phyloP scores from a whole-genome alignment of 2,888 invertebrate species.

The Nomada ferruginata region DNA sequence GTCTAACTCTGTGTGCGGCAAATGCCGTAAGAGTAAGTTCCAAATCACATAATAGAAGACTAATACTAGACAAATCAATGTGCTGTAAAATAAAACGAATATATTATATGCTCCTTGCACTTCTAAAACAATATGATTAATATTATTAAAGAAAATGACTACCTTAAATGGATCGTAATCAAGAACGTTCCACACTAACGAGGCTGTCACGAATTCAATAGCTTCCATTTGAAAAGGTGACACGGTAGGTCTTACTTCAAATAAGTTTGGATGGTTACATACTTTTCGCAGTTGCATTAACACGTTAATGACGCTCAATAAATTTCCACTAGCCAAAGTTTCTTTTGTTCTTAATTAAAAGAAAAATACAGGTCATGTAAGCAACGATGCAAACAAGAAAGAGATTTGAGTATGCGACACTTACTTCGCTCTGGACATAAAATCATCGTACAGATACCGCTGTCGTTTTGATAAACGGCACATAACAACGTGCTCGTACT shows the following conservation, averaged over 20 bases:
- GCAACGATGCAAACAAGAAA: slow-evolving; percentile 4
- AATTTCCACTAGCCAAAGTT: slow-evolving; percentile 96
- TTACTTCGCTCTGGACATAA: slow-evolving; percentile 98
- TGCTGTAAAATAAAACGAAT: slow-evolving; percentile 85
- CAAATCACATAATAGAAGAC: slow-evolving; percentile 88
- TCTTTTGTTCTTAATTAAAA: slow-evolving; percentile 91
- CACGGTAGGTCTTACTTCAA: slow-evolving; percentile 97
- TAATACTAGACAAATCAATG: slow-evolving; percentile 88
- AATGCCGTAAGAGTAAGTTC: slow-evolving; percentile 91
- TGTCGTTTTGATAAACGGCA: slow-evolving; percentile 98
- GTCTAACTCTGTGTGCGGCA: slow-evolving; percentile 92
- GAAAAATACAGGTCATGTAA: slow-evolving; percentile 3
- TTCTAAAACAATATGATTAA: no score
- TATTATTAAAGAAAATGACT: slow-evolving; percentile 41
- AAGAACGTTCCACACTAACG: slow-evolving; percentile 89
- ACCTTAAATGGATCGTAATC: slow-evolving; percentile 92
- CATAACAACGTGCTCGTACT: slow-evolving; percentile 97
- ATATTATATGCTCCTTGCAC: not conserved
- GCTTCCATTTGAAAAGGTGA: slow-evolving; percentile 96
- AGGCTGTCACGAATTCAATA: slow-evolving; percentile 89
- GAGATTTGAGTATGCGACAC: slow-evolving; percentile 76
- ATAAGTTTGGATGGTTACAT: slow-evolving; percentile 99
- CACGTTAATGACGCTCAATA: slow-evolving; percentile 97
- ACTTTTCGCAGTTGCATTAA: slow-evolving; percentile 98
- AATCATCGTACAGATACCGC: slow-evolving; percentile 98